Evolutionary conservation across 2,888 invertebrate genomes (phyloP), one percentile per base, ranked within the genome.

Genomic region (Abrostola triplasia): DNA sequence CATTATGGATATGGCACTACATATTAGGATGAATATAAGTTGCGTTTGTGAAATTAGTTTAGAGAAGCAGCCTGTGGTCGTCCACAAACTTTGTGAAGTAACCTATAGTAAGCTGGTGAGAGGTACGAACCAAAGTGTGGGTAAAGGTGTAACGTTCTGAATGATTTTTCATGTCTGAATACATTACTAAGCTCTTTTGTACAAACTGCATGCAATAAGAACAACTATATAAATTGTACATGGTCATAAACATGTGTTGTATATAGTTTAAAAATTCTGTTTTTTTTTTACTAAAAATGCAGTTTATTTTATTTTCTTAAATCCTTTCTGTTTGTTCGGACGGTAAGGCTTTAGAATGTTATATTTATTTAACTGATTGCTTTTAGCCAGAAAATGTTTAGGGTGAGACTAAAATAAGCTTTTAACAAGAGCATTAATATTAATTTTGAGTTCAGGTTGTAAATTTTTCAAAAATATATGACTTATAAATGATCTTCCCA

Each of bases 391-490:
- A 63, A 24, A 59, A 6, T 69, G 49, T 71, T 79, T 74, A 76
- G 36, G 24, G 55, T 35, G 24, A 48, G 47, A 63, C 50, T 61
- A 60, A 77, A 76, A 64, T 61, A 75, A 71, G 74, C 67, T 73
- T 65, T 59, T 55, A 53, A 65, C 12, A 73, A 47, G 72, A 73
- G 62, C 67, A 74, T 74, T 74, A 77, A 74, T 68, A 64, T 59
- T 64, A 80, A 77, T 79, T 77, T 79, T 80, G 82, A 82, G 77
- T 79, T 80, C 71, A 77, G 82, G 76, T 86, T 90, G 90, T 91
- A 91, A 89, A 91, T 82, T 84, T 85, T 81, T 91, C 91, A 85
- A 91, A 91, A 91, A 91, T 88, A 88, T 88, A 85, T 88, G 66
- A 83, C 81, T 84, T 86, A 82, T 71, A 84, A 86, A 83, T 70